Evolutionary conservation across 2,113 vertebrate species (phyloP).

Genomic region (Onychostruthus taczanowskii): DNA sequence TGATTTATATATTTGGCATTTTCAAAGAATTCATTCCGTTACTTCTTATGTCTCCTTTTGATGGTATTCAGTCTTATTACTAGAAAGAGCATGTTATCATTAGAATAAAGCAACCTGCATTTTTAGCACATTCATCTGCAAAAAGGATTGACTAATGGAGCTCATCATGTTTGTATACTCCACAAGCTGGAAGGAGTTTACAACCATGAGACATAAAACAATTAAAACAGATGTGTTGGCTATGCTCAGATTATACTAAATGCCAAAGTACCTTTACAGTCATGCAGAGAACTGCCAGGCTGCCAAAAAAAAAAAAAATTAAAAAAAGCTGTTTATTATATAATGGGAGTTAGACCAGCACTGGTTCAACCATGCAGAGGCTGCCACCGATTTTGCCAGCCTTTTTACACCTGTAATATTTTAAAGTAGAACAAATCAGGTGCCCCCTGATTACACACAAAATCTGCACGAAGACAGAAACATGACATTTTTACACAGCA

Average conservation of each 20-base stretch:
- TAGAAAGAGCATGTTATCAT: neutral
- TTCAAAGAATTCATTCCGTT: neutral
- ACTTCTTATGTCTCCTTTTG: neutral
- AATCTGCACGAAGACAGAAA: neutral
- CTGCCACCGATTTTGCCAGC: neutral
- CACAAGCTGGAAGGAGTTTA: neutral
- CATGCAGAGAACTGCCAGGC: neutral
- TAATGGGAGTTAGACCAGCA: neutral
- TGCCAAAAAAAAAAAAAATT: neutral
- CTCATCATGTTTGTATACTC: neutral
- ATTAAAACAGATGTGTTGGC: neutral
- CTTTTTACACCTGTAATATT: neutral
- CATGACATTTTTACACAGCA: neutral
- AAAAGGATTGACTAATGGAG: neutral
- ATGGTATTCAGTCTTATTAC: neutral
- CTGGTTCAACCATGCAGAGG: neutral
- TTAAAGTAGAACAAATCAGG: neutral
- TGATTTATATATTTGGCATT: neutral
- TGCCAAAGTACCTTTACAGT: slow-evolving; percentile 1
- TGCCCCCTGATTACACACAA: neutral
- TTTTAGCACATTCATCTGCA: neutral
- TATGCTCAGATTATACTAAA: neutral
- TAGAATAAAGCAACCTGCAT: neutral
- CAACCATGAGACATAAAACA: neutral
- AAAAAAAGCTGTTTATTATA: neutral